phyloP scores from a whole-genome alignment of 2,888 invertebrate genomes.

The Augochlorella aurata region DNA sequence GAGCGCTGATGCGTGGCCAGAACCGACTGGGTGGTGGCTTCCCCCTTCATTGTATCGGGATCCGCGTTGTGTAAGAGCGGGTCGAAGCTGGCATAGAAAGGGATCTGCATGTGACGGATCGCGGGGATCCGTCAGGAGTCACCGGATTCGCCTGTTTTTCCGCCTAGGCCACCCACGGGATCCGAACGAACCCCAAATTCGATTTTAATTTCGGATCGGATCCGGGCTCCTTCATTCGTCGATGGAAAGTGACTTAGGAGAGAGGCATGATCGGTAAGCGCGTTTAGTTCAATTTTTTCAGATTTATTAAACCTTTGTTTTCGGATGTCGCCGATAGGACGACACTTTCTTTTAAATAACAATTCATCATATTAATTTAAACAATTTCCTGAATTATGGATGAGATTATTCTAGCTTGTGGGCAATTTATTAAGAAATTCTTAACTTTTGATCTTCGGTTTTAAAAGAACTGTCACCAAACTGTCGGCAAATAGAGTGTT shows the following conservation, averaged over 20 bases:
- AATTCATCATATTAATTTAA: too few relatives aligned
- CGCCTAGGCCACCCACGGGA: conserved; percentile 42
- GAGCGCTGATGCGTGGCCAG: conserved; percentile 78
- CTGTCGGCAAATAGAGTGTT: too few relatives aligned
- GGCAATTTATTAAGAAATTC: too few relatives aligned
- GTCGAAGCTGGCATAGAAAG: conserved; percentile 65
- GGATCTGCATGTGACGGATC: conserved; percentile 78
- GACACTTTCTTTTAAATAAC: too few relatives aligned
- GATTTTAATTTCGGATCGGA: conserved; percentile 1
- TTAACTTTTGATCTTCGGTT: too few relatives aligned
- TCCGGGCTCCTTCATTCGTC: neutral
- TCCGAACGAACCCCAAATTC: neutral
- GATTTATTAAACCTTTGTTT: too few relatives aligned
- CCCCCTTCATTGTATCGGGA: conserved; percentile 70
- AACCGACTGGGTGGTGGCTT: conserved; percentile 66
- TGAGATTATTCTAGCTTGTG: too few relatives aligned
- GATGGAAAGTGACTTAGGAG: neutral
- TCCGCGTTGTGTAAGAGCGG: conserved; percentile 59
- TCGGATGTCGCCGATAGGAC: too few relatives aligned
- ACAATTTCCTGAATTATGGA: too few relatives aligned
- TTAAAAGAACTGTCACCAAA: too few relatives aligned
- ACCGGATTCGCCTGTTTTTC: conserved; percentile 46
- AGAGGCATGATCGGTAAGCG: neutral
- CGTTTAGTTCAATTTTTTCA: neutral
- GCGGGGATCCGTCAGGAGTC: conserved; percentile 67